Evolutionary conservation across 2,797 vertebrate genomes (phyloP), one percentile per base, ranked within the genome.

Genomic region (Helostoma temminkii): DNA sequence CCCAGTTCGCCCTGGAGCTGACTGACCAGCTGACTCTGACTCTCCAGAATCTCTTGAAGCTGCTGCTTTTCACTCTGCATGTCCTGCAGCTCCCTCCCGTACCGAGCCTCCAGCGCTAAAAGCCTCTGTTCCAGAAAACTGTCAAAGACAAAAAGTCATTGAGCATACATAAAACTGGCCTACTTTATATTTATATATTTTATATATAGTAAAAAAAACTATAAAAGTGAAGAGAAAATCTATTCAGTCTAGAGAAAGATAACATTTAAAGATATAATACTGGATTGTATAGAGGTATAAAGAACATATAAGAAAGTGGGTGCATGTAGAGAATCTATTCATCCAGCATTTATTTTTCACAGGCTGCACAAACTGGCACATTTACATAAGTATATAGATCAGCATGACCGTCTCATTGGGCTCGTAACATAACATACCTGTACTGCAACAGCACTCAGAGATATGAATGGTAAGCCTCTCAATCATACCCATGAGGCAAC

Each of bases 41-140:
- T 90, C 74, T 93, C 92, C 66, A 95, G 79, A 22, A 94, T 81
- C 21, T 92, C 88, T 74, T 94, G 92, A 77, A 95, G 92, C 87
- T 94, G 91, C 76, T 87, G 81, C 76, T 95, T 95, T 78, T 95
- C 94, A 2, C 82, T 68, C 74, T 90, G 91, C 61, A 94, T 57
- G 16, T 69, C 86, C 66, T 92, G 90, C 22, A 95, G 89, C 84
- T 94, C 94, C 76, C 74, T 87, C 28, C 86, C 88, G 2, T 94
- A 93, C 45, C 86, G 91, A 30, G 86, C 84, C 78, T 96, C 95
- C 70, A 95, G 76, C 0, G 89, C 90, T n/a, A 90, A 74, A 11
- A 96, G 88, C 64, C 94, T 92, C 76, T 94, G 87, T 63, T 96
- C 95, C 76, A 96, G 84, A 74, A 93, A 92, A 82, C 95, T 96